Conservation (phyloP, 2,113 vertebrate genomes). For the Tinamus guttatus region DNA sequence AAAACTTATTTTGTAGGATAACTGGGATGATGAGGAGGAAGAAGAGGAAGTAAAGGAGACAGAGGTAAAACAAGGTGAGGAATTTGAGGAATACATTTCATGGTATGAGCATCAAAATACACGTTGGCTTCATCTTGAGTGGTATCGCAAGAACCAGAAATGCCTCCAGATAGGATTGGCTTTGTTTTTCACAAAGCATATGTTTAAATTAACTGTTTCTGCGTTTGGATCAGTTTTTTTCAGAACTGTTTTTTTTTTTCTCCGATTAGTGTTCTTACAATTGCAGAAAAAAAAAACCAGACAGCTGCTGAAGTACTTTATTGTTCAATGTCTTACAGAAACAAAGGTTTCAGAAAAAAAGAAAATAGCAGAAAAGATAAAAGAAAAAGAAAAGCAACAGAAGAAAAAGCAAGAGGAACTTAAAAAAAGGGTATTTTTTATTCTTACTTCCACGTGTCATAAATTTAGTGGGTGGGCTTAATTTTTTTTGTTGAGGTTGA, state of each 20-base stretch:
- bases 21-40: conserved; percentile 95
- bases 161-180: accelerated
- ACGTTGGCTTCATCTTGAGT: accelerated
- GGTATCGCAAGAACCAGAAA: not conserved
- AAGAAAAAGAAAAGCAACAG: conserved; percentile 92
- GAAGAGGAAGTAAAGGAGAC: conserved; percentile 79
- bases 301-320: not conserved
- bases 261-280: not conserved
- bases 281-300: not conserved
- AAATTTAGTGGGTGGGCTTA: not conserved
- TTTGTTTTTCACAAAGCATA: not conserved
- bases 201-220: not conserved
- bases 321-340: conserved; percentile 75
- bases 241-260: not conserved
- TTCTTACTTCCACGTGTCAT: not conserved
- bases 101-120: not conserved
- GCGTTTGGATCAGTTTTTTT: not conserved
- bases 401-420: conserved; percentile 91
- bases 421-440: conserved; percentile 78
- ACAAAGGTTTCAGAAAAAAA: conserved; percentile 94
- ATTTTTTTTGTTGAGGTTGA: not conserved
- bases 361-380: conserved; percentile 95
- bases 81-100: accelerated
- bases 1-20: conserved; percentile 84
- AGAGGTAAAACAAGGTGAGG: conserved; percentile 82